A percentile compares a stretch with the other conserved stretches of the same genome.
Conservation (phyloP, 2,113 vertebrate species). For the Gasterosteus aculeatus region DNA sequence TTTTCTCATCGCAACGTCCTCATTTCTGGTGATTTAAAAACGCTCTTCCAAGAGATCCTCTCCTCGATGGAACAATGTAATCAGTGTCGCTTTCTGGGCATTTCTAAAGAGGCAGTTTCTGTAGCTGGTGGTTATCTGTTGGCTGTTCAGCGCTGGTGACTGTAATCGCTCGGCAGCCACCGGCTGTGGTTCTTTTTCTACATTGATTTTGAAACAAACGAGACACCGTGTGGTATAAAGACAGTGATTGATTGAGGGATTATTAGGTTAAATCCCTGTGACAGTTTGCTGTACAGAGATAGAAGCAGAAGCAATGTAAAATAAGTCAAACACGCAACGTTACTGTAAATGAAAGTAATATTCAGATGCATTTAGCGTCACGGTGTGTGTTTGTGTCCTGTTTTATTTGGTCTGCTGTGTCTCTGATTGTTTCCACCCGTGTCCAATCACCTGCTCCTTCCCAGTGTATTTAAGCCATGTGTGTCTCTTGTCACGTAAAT, state of each 20-base stretch:
- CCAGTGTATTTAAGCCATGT: too few relatives aligned
- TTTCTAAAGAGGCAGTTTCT: conserved; percentile 2
- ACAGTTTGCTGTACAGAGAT: background rate
- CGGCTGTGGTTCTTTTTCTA: background rate
- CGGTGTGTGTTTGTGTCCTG: too few relatives aligned
- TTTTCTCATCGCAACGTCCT: background rate
- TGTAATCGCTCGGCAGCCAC: conserved; percentile 4
- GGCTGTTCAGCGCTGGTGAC: conserved; percentile 10
- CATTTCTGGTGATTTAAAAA: background rate
- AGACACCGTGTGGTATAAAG: conserved; percentile 3
- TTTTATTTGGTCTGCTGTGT: too few relatives aligned
- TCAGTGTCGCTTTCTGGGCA: background rate
- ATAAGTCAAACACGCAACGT: background rate
- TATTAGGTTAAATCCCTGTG: background rate
- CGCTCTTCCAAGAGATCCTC: background rate
- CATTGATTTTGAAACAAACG: conserved; percentile 28
- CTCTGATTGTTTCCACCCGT: too few relatives aligned
- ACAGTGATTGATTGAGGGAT: background rate
- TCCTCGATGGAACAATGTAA: background rate
- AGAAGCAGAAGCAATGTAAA: background rate
- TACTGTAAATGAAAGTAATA: background rate
- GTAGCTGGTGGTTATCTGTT: conserved; percentile 1
- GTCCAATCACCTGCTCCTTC: too few relatives aligned
- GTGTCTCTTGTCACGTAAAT: too few relatives aligned
- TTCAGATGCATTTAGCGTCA: background rate